Conservation (phyloP, 2,797 vertebrate species). For the Tauraco hartlaubi region DNA sequence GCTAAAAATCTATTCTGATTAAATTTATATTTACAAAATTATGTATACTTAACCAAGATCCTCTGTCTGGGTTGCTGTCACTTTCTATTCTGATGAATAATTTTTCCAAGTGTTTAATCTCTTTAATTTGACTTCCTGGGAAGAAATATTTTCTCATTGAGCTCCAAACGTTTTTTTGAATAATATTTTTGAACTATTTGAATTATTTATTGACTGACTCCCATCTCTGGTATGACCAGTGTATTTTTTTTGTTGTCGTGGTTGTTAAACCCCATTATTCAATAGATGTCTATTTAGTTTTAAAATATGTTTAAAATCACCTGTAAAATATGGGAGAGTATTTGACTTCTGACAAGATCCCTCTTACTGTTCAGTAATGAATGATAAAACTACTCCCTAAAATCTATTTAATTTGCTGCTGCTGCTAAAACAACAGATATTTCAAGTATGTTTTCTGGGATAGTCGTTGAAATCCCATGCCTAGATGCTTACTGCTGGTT, state of each 20-base stretch:
- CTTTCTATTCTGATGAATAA: background rate
- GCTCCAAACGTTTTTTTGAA: background rate
- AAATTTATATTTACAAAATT: background rate
- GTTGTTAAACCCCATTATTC: background rate
- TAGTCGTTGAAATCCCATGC: background rate
- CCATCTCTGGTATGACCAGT: background rate
- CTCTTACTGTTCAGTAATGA: background rate
- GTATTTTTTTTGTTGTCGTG: background rate
- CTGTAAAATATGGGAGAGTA: background rate
- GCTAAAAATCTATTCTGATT: background rate
- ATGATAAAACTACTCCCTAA: background rate
- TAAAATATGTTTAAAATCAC: background rate
- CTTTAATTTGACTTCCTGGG: background rate
- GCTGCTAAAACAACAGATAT: background rate
- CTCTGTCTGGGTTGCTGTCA: background rate
- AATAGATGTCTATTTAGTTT: background rate
- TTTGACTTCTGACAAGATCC: background rate
- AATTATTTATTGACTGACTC: background rate
- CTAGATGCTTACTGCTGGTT: background rate
- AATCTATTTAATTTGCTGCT: background rate
- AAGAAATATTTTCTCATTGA: conserved; percentile 33
- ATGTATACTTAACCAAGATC: background rate
- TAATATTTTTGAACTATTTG: background rate
- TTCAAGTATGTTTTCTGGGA: background rate
- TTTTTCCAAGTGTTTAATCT: background rate